Evolutionary conservation across 2,113 vertebrate genomes (phyloP).

Genomic region (Pycnonotus jocosus): DNA sequence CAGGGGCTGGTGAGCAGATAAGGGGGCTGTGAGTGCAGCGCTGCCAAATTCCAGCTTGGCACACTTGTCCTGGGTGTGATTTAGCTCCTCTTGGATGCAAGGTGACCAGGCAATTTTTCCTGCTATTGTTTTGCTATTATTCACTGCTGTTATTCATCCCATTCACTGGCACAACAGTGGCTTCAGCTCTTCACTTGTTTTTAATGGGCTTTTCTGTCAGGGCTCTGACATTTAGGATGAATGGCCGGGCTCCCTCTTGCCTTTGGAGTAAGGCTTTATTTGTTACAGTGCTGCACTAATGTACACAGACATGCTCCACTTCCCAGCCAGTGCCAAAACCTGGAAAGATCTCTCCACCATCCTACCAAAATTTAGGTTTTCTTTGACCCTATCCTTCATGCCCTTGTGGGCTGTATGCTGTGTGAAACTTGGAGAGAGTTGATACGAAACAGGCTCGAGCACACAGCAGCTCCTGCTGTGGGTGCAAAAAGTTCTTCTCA

Average conservation of each 20-base stretch:
- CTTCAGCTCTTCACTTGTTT: background rate
- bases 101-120: conserved; percentile 3
- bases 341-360: background rate
- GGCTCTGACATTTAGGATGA: background rate
- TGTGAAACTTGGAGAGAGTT: background rate
- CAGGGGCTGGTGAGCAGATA: conserved; percentile 19
- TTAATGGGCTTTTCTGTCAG: background rate
- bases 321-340: background rate
- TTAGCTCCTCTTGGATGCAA: background rate
- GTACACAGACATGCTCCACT: background rate
- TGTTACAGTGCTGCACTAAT: background rate
- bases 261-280: background rate
- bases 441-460: rapidly evolving
- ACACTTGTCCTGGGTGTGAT: background rate
- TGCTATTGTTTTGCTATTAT: conserved; percentile 27
- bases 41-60: background rate
- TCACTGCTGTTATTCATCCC: background rate
- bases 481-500: background rate
- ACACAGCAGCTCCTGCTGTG: background rate
- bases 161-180: background rate
- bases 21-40: rapidly evolving
- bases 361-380: background rate
- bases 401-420: rapidly evolving
- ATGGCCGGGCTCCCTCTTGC: background rate
- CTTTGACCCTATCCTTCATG: background rate